phyloP scores from a whole-genome alignment of 2,888 invertebrate species.

The Melitaea athalia region DNA sequence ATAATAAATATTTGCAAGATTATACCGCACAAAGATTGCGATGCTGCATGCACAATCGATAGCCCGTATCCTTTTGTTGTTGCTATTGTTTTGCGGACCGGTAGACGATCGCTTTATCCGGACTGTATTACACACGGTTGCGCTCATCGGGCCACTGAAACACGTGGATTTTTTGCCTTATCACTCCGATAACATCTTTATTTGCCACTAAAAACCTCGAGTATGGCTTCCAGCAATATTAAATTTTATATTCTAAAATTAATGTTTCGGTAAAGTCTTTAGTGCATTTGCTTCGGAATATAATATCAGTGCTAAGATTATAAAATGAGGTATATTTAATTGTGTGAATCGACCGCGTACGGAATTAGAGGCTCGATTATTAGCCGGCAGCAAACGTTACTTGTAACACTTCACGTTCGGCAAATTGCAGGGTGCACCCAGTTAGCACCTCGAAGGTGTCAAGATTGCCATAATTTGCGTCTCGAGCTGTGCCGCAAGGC shows the following conservation, averaged over 20 bases:
- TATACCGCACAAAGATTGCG: slow-evolving; percentile 70
- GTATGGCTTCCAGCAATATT: slow-evolving; percentile 29
- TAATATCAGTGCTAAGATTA: slow-evolving; percentile 1
- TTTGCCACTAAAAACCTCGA: slow-evolving; percentile 36
- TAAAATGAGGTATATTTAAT: slow-evolving; percentile 37
- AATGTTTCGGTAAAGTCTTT: slow-evolving; percentile 6
- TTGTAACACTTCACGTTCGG: slow-evolving; percentile 56
- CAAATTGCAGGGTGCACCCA: slow-evolving; percentile 75
- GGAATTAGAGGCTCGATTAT: slow-evolving; percentile 55
- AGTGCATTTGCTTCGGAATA: neutral
- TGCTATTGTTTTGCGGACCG: slow-evolving; percentile 62
- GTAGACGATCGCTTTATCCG: slow-evolving; percentile 42
- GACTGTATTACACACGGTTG: slow-evolving; percentile 77
- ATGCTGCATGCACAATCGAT: slow-evolving; percentile 69
- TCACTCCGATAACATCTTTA: slow-evolving; percentile 40
- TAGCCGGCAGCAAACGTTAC: slow-evolving; percentile 49
- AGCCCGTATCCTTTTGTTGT: slow-evolving; percentile 58
- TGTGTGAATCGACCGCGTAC: slow-evolving; percentile 46
- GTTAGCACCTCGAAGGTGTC: slow-evolving; percentile 82
- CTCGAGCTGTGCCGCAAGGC: slow-evolving; percentile 64
- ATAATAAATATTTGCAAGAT: slow-evolving; percentile 82
- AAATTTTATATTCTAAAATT: slow-evolving; percentile 21
- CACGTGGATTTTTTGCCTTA: slow-evolving; percentile 52
- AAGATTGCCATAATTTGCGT: slow-evolving; percentile 81
- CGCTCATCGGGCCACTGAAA: slow-evolving; percentile 60